phyloP scores from a whole-genome alignment of 1,140 invertebrate genomes.

The Zaprionus lachaisei region DNA sequence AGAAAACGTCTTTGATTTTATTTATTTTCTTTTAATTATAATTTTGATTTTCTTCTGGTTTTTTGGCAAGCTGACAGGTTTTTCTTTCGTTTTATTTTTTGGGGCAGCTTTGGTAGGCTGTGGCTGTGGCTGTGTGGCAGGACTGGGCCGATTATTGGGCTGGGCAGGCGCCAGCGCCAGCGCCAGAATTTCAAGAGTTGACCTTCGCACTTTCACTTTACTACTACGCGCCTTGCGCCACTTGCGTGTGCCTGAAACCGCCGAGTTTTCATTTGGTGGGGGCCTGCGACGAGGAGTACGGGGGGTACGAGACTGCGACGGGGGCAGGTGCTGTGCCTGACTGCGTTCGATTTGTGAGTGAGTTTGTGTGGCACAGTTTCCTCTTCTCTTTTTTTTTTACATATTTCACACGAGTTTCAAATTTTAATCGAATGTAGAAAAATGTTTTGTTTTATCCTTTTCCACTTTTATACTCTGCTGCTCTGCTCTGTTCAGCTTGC shows the following conservation, averaged over 20 bases:
- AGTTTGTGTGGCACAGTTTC: conserved; percentile 52
- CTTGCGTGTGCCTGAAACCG: conserved; percentile 69
- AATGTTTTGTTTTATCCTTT: conserved; percentile 17
- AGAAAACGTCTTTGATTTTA: conserved; percentile 23
- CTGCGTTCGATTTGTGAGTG: conserved; percentile 31
- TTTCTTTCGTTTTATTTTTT: conserved; percentile 28
- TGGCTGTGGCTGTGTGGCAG: conserved; percentile 37
- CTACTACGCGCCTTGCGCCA: conserved; percentile 66
- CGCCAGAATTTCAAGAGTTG: conserved; percentile 61
- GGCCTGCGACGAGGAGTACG: conserved; percentile 9
- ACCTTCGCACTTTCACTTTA: conserved; percentile 83
- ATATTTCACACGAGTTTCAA: conserved; percentile 24
- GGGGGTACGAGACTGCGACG: conserved; percentile 39
- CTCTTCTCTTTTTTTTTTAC: conserved; percentile 14
- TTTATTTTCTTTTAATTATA: not conserved
- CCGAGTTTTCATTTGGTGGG: conserved; percentile 63
- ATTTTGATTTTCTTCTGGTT: conserved; percentile 3
- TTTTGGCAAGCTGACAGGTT: conserved; percentile 26
- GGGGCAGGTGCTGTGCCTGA: conserved; percentile 21
- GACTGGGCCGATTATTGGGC: conserved; percentile 54
- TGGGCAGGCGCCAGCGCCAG: conserved; percentile 62
- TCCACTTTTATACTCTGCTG: conserved; percentile 16
- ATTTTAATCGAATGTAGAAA: conserved; percentile 32
- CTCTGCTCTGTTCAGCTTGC: conserved; percentile 21
- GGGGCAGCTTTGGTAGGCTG: conserved; percentile 27